phyloP scores from a whole-genome alignment of 2,888 invertebrate species.

The Lasioglossum oenotherae region DNA sequence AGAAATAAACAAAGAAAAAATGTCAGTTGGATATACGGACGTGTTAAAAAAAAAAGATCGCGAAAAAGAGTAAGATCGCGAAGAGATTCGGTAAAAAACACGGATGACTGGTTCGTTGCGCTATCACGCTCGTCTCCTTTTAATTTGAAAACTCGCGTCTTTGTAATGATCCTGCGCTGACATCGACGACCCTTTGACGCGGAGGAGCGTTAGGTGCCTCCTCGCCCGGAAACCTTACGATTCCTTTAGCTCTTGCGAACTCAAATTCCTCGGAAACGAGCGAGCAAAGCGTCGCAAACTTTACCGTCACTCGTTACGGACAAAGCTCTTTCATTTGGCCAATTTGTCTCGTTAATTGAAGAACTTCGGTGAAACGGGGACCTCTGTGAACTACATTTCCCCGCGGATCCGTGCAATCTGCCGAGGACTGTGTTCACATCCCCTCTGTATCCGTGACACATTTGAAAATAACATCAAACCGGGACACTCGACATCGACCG shows the following conservation, averaged over 20 bases:
- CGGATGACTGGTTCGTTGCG: background rate
- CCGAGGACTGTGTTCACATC: slow-evolving; percentile 25
- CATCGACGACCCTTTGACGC: background rate
- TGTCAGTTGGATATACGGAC: too few species aligned
- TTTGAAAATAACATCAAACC: slow-evolving; percentile 34
- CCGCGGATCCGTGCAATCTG: slow-evolving; percentile 19
- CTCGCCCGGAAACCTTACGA: background rate
- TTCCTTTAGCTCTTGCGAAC: slow-evolving; percentile 14
- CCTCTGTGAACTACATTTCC: background rate
- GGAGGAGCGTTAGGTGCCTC: slow-evolving; percentile 5
- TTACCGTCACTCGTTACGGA: slow-evolving; percentile 32
- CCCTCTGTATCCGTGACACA: slow-evolving; percentile 15
- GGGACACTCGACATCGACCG: slow-evolving; percentile 26
- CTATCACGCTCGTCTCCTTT: background rate
- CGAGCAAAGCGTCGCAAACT: slow-evolving; percentile 32
- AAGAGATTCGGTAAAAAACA: background rate
- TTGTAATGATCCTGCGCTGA: slow-evolving; percentile 29
- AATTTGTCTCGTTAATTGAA: slow-evolving; percentile 55
- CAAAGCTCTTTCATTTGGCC: slow-evolving; percentile 40
- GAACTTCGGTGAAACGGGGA: slow-evolving; percentile 10
- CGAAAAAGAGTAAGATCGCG: background rate
- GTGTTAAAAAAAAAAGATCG: background rate
- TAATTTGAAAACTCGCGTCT: slow-evolving; percentile 76
- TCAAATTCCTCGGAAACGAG: slow-evolving; percentile 6
- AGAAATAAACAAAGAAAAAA: too few species aligned